Evolutionary conservation across 2,888 invertebrate species (phyloP), one percentile per base, ranked within the genome.

Genomic region (Trachelus troglodyta): DNA sequence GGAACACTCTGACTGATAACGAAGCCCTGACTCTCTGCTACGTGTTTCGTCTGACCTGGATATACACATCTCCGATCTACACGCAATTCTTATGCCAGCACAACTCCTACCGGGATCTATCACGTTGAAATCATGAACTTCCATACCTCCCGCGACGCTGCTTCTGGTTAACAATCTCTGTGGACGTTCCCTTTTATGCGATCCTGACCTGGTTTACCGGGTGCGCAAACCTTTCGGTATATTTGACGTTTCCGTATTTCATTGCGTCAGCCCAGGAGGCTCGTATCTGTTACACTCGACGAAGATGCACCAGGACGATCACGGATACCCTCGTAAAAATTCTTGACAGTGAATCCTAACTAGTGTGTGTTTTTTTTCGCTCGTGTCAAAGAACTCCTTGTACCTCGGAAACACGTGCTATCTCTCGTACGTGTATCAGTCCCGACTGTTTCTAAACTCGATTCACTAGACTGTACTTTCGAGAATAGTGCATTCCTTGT

Each of bases 171-270:
- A 85, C 83, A 82, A 81, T 79, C 80, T 69, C 81, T 76, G 81
- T 81, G 82, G 81, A 81, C 87, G 87, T 89, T 90, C 89, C 87
- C 88, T 89, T 90, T 89, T 89, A 85, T 87, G 87, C 89, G 90
- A 89, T 89, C 90, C 87, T 90, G 89, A 90, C 90, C 90, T 86
- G 89, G 87, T 90, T 90, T 90, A 84, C 85, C 85, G 4, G 15
- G 40, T 40, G 6, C 15, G 15, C 4, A 0, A 6, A 40, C 6
- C 4, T 15, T 40, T 40, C 15, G 6, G 6, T 15, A 40, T 40
- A 37, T 15, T 15, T 37, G 12, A 40, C 40, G 15, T 40, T 40
- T 40, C 6, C 15, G 40, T 15, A 40, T 40, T 40, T 40, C 6
- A 40, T 40, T 40, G 15, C 40, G 4, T 6, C 15, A 15, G 15